Evolutionary conservation across 2,113 vertebrate species (phyloP), one percentile per base, ranked within the genome.

Genomic region (Gymnocephalus cernua): DNA sequence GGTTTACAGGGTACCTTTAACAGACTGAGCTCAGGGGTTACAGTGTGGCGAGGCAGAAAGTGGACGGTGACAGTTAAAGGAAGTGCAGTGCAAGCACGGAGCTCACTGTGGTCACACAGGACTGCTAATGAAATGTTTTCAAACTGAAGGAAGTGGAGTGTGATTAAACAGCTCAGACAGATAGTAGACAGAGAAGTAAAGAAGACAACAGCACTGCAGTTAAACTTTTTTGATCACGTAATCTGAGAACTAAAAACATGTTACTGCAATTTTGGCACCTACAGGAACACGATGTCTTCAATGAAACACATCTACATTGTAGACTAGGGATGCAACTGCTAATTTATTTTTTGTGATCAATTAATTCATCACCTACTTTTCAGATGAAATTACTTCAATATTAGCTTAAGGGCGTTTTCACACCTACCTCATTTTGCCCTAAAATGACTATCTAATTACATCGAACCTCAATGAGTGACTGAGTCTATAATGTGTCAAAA

Each of bases 1-100:
- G 9, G 38, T 19, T 65, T 1, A 62, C 21, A 56, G 27, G 15
- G 3, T 32, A 1, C 13, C 16, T 81, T 41, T 19, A 35, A 50
- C 23, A 41, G 1, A 18, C 16, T 2, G 48, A 18, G 50, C 44
- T 58, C 45, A 71, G 50, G 48, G 54, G 32, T 18, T 16, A 23
- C 13, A 38, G 59, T 15, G 29, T 32, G 59, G 45, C 1, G 29
- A 45, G 11, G 16, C 23, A 45, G 12, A 51, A 16, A 12, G 6
- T 14, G 29, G 25, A 53, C 45, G 2, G 38, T 4, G 19, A 32
- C 47, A 35, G 3, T n/a, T 3, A n/a, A 50, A 71, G 38, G 71
- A 78, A 48, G 38, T 25, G 19, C 21, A 41, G 56, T 38, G 64
- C 57, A 69, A 77, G 83, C 63, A 66, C 19, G 29, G 63, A 50